Evolutionary conservation across 2,888 invertebrate species (phyloP).

Genomic region (Drosophila algonquin): DNA sequence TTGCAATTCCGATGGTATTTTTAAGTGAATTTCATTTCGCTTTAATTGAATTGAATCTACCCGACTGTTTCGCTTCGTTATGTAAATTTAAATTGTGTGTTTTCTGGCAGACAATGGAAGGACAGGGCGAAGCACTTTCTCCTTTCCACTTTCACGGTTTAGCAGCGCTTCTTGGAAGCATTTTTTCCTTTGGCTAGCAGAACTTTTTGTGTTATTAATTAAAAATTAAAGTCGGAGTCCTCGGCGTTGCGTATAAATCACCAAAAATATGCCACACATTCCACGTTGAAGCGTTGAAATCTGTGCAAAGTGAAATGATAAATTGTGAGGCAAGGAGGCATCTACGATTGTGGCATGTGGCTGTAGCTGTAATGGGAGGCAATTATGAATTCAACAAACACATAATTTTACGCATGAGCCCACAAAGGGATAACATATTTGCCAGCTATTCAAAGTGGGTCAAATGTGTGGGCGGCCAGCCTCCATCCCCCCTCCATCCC

Average conservation of each 20-base stretch:
- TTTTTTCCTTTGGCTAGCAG: slow-evolving; percentile 7
- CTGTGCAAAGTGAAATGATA: slow-evolving; percentile 48
- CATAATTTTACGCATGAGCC: slow-evolving; percentile 53
- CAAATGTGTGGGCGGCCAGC: slow-evolving; percentile 1
- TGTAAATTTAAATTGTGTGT: slow-evolving; percentile 53
- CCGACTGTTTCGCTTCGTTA: slow-evolving; percentile 49
- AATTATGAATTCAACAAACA: slow-evolving; percentile 58
- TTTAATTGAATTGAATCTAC: slow-evolving; percentile 59
- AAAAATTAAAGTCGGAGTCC: slow-evolving; percentile 32
- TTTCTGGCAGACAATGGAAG: slow-evolving; percentile 7
- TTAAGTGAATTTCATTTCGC: slow-evolving; percentile 48
- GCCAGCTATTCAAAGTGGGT: slow-evolving; percentile 39
- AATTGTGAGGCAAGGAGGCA: slow-evolving; percentile 33
- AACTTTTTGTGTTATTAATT: slow-evolving; percentile 39
- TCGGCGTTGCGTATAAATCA: slow-evolving; percentile 36
- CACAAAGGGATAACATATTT: slow-evolving; percentile 53
- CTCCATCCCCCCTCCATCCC: too few relatives aligned
- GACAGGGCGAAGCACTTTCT: slow-evolving; percentile 38
- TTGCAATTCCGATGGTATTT: slow-evolving; percentile 33
- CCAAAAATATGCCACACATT: slow-evolving; percentile 34
- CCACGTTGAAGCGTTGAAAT: slow-evolving; percentile 8
- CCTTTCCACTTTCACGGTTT: slow-evolving; percentile 27
- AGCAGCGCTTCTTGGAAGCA: slow-evolving; percentile 20
- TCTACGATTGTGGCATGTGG: slow-evolving; percentile 45
- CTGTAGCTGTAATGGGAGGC: slow-evolving; percentile 51